phyloP scores from a whole-genome alignment of 2,113 vertebrate genomes.

The Proteles cristata region DNA sequence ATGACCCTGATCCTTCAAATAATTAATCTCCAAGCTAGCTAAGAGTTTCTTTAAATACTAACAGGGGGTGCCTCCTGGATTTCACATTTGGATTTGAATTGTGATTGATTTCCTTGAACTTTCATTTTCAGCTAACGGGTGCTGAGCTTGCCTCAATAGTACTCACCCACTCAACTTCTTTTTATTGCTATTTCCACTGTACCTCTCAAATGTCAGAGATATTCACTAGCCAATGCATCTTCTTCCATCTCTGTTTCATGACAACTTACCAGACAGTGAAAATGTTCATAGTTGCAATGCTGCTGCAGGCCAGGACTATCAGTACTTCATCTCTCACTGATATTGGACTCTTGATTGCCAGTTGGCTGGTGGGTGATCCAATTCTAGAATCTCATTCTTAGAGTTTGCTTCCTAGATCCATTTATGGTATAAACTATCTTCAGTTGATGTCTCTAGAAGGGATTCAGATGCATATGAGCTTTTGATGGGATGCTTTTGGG shows the following conservation, averaged over 20 bases:
- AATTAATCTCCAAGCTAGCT: neutral
- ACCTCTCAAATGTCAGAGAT: neutral
- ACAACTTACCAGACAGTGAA: neutral
- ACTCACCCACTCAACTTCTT: neutral
- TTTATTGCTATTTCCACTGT: neutral
- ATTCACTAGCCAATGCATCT: neutral
- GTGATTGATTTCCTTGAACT: neutral
- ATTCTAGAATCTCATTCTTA: neutral
- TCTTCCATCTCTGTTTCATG: neutral
- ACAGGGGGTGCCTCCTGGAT: neutral
- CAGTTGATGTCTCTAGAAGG: neutral
- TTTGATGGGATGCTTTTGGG: neutral
- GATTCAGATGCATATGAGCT: neutral
- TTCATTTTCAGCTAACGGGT: neutral
- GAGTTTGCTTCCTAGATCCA: neutral
- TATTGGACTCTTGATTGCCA: neutral
- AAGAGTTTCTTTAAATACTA: neutral
- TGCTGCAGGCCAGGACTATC: neutral
- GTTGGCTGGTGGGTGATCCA: neutral
- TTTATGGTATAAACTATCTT: neutral
- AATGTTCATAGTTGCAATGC: neutral
- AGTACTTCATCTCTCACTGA: neutral
- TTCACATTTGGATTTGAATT: neutral
- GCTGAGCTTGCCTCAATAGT: neutral
- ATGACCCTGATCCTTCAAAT: neutral